Conservation (phyloP, 2,797 vertebrate species). For the Astyanax mexicanus region DNA sequence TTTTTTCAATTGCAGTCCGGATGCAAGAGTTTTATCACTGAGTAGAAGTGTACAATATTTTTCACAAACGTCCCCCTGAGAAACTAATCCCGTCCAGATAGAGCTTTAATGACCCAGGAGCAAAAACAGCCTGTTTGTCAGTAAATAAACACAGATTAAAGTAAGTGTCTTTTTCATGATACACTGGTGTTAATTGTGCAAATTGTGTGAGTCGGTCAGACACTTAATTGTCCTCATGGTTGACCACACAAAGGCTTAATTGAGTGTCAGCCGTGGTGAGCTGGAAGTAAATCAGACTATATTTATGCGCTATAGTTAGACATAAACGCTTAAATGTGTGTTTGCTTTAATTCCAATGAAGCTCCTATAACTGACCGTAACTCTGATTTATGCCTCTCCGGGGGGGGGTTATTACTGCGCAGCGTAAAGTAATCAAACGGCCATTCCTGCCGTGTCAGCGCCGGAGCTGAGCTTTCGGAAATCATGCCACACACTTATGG, state of each 20-base stretch:
- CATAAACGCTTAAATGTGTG: background rate
- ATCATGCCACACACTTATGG: conserved; percentile 13
- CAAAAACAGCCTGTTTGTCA: too few species aligned
- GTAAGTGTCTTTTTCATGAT: background rate
- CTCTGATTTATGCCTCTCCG: conserved; percentile 1
- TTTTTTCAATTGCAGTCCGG: too few species aligned
- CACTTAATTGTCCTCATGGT: background rate
- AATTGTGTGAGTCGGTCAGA: background rate
- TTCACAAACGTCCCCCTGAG: too few species aligned
- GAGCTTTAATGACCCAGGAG: too few species aligned
- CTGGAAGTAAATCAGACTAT: background rate
- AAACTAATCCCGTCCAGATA: too few species aligned
- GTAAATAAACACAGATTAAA: too few species aligned
- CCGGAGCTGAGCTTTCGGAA: conserved; percentile 21
- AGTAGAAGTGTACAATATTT: too few species aligned
- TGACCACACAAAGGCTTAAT: background rate
- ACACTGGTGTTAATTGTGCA: background rate
- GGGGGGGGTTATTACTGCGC: background rate
- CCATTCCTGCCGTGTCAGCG: background rate
- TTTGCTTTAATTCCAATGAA: background rate
- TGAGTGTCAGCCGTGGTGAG: background rate
- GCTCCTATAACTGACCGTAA: background rate
- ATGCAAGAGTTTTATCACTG: too few species aligned
- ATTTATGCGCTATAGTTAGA: background rate
- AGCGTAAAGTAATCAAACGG: conserved; percentile 6